These are phyloP conservation scores for Camptogramma bilineatum DNA, from an alignment of 2,888 invertebrate genomes.

Conservation along the genomic window DNA sequence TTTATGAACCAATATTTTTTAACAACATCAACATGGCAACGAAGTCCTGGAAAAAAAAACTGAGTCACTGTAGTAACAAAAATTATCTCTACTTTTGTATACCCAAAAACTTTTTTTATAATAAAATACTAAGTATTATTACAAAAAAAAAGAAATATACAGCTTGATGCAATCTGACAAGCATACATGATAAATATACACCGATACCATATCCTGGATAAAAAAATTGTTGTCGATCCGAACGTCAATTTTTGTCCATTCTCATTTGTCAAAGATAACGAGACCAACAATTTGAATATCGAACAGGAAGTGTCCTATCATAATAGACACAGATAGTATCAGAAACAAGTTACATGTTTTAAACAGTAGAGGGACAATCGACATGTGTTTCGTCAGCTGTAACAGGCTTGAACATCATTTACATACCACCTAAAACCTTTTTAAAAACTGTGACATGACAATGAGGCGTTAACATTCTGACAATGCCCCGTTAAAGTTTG, in stretches of 20 bases:
- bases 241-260: slow-evolving; percentile 27
- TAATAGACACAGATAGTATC: slow-evolving; percentile 60
- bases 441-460: slow-evolving; percentile 78
- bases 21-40: too few species aligned
- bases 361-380: slow-evolving; percentile 69
- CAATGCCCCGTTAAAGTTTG: slow-evolving; percentile 71
- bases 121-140: too few species aligned
- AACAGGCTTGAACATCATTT: slow-evolving; percentile 76
- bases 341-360: slow-evolving; percentile 63
- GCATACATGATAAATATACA: neutral
- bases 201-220: neutral
- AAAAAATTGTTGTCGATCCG: slow-evolving; percentile 3
- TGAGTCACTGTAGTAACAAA: too few species aligned
- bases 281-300: slow-evolving; percentile 36
- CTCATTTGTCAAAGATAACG: slow-evolving; percentile 33
- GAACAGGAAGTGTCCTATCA: slow-evolving; percentile 44
- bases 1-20: too few species aligned
- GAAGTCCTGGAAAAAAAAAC: too few species aligned
- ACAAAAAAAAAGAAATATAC: neutral
- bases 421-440: slow-evolving; percentile 69
- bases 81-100: too few species aligned
- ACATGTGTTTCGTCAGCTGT: slow-evolving; percentile 79
- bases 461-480: slow-evolving; percentile 78
- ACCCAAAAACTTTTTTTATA: too few species aligned
- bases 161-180: neutral